Evolutionary conservation across 2,888 invertebrate species (phyloP).

Genomic region (Anthophora plumipes): DNA sequence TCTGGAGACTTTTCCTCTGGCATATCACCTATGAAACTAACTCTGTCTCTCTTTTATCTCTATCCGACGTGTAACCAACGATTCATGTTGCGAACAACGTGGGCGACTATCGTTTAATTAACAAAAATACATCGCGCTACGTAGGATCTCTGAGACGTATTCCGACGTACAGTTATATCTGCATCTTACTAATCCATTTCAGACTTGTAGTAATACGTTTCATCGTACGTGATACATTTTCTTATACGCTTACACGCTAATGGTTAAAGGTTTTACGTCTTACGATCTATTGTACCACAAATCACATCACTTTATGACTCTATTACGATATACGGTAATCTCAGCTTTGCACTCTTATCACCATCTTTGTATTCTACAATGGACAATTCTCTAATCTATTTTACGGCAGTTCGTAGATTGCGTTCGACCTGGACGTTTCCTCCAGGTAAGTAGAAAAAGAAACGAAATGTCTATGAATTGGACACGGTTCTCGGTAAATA

Average conservation of each 20-base stretch:
- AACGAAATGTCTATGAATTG: neutral
- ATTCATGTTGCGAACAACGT: slow-evolving; percentile 59
- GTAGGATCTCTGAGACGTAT: slow-evolving; percentile 33
- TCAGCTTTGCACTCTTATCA: slow-evolving; percentile 41
- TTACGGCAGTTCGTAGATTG: slow-evolving; percentile 11
- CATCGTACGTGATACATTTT: neutral
- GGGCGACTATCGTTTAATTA: slow-evolving; percentile 61
- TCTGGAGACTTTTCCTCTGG: slow-evolving; percentile 31
- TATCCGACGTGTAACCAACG: slow-evolving; percentile 40
- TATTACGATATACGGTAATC: slow-evolving; percentile 44
- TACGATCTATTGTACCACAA: slow-evolving; percentile 45
- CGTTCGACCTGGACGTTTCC: neutral
- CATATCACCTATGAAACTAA: slow-evolving; percentile 50
- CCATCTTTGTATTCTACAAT: slow-evolving; percentile 42
- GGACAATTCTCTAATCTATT: slow-evolving; percentile 26
- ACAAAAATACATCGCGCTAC: slow-evolving; percentile 66
- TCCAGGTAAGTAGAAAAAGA: neutral
- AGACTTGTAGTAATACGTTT: slow-evolving; percentile 32
- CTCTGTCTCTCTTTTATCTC: neutral
- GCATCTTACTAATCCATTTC: slow-evolving; percentile 23
- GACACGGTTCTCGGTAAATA: slow-evolving; percentile 14
- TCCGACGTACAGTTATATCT: neutral
- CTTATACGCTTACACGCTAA: slow-evolving; percentile 39
- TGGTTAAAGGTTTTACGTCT: slow-evolving; percentile 39
- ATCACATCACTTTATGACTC: slow-evolving; percentile 52